Base-by-base conservation (phyloP, 64 coral and sea anemone genomes). In the Platygyra sinensis region DNA sequence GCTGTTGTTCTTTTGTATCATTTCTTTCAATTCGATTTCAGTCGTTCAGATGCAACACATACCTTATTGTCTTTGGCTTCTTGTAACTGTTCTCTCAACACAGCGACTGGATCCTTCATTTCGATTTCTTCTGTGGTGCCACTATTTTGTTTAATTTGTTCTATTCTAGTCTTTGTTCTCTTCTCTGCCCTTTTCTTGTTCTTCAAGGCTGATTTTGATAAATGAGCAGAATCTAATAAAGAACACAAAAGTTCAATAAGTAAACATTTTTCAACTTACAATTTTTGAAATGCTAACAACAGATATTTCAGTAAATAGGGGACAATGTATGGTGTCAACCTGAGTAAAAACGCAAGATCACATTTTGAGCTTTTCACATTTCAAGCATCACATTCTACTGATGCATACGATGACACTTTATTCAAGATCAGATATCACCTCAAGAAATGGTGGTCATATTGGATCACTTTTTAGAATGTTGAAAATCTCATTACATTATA, bases 1-100 rank as follows among this genome's bases (percentile, higher is more conserved):
- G 3, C 42, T 46, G 42, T 46, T 46, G 42, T 46, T 46, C 0
- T 46, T 46, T 46, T 4, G 4, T 46, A 7, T 46, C 42, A 46
- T 4, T 46, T 46, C 42, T 46, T 46, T 46, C 42, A 46, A 46
- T 46, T 6, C 4, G 5, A 46, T 7, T 46, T 46, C 42, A 46
- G 6, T 46, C 42, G 15, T 16, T 14, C 54, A 57, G 15, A 57
- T 15, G 2, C 16, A 16, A 42, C 2, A 2, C 30, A 18, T 90
- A 97, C 95, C 95, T 97, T 91, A 42, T 83, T 97, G 57, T 46
- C 49, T 30, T 97, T 97, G 28, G 95, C 95, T 88, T 97, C 88
- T 72, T 97, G 95, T 4, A 97, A 72, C 20, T 94, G 87, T 24
- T 93, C 87, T 79, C 90, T 90, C 22, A 97, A 75, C 46, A 88